These are phyloP conservation scores for Lithophane socia DNA, from an alignment of 2,888 invertebrate genomes.

Conservation along the genomic window DNA sequence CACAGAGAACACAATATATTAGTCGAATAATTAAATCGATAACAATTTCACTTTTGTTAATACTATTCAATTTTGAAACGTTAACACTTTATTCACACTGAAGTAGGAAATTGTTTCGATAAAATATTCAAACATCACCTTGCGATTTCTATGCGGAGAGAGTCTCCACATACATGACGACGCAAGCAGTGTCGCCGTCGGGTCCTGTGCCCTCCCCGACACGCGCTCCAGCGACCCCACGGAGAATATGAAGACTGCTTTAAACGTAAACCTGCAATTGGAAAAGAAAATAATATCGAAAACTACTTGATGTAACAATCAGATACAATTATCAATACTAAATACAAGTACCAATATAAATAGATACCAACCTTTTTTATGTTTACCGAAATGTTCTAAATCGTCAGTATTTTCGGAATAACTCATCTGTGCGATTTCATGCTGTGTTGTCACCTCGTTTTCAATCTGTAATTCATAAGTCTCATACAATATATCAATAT, in stretches of 20 bases:
- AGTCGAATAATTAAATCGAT: too few relatives aligned
- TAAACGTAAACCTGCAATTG: conserved; percentile 71
- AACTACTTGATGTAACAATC: not conserved
- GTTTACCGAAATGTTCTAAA: conserved; percentile 40
- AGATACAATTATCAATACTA: not conserved
- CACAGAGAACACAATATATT: too few relatives aligned
- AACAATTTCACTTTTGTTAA: too few relatives aligned
- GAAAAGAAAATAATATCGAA: conserved; percentile 9
- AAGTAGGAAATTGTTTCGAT: conserved; percentile 33
- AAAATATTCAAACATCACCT: conserved; percentile 73
- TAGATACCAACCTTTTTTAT: conserved; percentile 55
- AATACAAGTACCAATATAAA: too few relatives aligned
- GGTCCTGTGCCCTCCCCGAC: conserved; percentile 78
- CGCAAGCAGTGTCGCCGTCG: conserved; percentile 82
- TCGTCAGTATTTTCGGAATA: conserved; percentile 48
- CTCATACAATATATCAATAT: conserved; percentile 73
- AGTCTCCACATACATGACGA: conserved; percentile 79
- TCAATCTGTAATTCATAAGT: conserved; percentile 74
- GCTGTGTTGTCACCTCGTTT: conserved; percentile 64
- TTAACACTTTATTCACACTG: conserved; percentile 22
- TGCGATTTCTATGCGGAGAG: conserved; percentile 82
- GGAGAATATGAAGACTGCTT: conserved; percentile 76
- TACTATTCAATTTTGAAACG: too few relatives aligned
- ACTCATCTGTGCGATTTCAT: conserved; percentile 65
- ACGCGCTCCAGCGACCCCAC: conserved; percentile 83